phyloP scores from a whole-genome alignment of 2,113 vertebrate species.

The Colinus virginianus region DNA sequence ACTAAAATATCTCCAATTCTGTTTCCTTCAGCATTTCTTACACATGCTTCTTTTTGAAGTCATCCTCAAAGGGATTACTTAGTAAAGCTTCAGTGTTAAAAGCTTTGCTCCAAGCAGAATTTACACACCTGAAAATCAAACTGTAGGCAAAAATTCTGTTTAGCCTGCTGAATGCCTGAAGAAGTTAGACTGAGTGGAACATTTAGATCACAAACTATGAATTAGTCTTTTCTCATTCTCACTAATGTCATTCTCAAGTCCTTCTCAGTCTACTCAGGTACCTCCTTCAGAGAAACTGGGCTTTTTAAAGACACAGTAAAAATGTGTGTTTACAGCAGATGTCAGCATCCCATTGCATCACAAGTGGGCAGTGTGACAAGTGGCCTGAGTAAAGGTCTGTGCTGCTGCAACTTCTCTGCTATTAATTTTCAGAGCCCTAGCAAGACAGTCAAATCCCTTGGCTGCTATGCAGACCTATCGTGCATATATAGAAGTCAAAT shows the following conservation, averaged over 20 bases:
- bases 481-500: not conserved
- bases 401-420: not conserved
- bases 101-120: conserved; percentile 38
- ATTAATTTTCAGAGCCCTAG: not conserved
- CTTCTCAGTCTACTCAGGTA: not conserved
- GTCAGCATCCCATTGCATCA: not conserved
- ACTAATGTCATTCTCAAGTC: not conserved
- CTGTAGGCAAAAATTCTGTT: conserved; percentile 32
- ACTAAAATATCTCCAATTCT: conserved; percentile 17
- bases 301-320: not conserved
- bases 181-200: not conserved
- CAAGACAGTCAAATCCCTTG: not conserved
- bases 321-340: not conserved
- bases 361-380: not conserved
- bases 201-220: not conserved
- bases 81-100: not conserved
- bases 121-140: conserved; percentile 36
- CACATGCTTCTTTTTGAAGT: not conserved
- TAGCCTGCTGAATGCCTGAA: conserved; percentile 7
- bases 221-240: not conserved
- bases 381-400: not conserved
- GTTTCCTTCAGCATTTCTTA: not conserved
- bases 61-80: conserved; percentile 28
- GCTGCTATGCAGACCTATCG: not conserved
- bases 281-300: not conserved